Conservation (phyloP, 2,888 invertebrate species). For the Pedicia rivosa region DNA sequence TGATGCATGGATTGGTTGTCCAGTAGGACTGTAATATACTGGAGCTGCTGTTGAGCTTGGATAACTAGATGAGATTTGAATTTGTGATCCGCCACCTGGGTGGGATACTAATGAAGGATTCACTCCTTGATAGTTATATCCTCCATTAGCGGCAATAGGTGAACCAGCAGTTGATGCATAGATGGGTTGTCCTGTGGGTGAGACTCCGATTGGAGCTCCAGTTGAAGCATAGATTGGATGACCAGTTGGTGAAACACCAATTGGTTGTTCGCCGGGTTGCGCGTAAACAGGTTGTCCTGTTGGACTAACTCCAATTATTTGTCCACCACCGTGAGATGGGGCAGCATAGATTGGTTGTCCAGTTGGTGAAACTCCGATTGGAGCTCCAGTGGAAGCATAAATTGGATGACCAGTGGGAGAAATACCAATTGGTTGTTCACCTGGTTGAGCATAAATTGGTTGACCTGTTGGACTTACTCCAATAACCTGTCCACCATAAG, state of each 20-base stretch:
- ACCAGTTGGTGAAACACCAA: constrained; percentile 2
- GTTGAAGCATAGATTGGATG: constrained; percentile 3
- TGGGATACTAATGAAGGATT: not conserved
- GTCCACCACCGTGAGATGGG: too few species aligned
- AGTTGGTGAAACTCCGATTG: constrained; percentile 4
- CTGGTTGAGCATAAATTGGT: not conserved
- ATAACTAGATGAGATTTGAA: too few species aligned
- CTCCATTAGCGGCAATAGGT: constrained; percentile 1
- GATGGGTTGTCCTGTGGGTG: constrained; percentile 2
- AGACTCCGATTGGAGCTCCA: not conserved
- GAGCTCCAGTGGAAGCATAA: constrained; percentile 2
- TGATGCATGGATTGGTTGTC: constrained; percentile 4
- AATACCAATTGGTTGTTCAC: not conserved
- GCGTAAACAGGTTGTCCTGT: constrained; percentile 1
- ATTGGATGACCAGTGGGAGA: constrained; percentile 4
- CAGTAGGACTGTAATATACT: not conserved
- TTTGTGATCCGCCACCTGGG: constrained; percentile 1
- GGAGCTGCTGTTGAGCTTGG: not conserved
- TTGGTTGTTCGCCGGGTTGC: not conserved
- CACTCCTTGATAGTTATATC: not conserved
- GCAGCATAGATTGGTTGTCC: constrained; percentile 1
- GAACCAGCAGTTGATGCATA: constrained; percentile 1
- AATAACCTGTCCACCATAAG: too few species aligned
- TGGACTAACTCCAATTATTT: not conserved
- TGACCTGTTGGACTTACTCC: not conserved